A percentile compares a stretch with the other conserved stretches of the same genome.
Evolutionary conservation across 1,140 invertebrate species (phyloP).

Genomic region (Drosophila pseudoananassae): DNA sequence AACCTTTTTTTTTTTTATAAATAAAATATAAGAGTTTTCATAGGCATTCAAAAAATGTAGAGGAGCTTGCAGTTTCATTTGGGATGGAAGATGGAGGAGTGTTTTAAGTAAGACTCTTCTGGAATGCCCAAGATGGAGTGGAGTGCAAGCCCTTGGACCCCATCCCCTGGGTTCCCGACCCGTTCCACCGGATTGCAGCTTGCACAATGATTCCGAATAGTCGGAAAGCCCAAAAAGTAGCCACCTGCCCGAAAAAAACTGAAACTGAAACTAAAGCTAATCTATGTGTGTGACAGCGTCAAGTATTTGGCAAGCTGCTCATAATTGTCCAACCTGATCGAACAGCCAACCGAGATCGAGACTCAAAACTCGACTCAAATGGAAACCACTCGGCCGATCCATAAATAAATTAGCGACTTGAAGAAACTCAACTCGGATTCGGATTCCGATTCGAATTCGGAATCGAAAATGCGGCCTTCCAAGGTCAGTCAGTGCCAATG

Average conservation of each 20-base stretch:
- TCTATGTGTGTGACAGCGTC: conserved; percentile 6
- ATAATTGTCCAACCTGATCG: conserved; percentile 57
- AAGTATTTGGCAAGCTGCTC: conserved; percentile 71
- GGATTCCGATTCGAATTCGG: not conserved
- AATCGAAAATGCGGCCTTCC: conserved; percentile 13
- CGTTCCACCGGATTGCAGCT: conserved; percentile 11
- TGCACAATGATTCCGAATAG: conserved; percentile 34
- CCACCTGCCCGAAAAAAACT: conserved; percentile 1
- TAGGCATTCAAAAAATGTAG: conserved; percentile 74
- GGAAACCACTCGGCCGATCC: conserved; percentile 25
- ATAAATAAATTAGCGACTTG: conserved; percentile 79
- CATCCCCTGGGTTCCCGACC: not conserved
- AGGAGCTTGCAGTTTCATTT: not conserved
- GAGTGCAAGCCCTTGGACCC: too few relatives aligned
- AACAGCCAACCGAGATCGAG: conserved; percentile 29
- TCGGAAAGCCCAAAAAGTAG: conserved; percentile 22
- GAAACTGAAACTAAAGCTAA: not conserved
- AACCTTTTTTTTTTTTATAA: conserved; percentile 59
- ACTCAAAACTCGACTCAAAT: conserved; percentile 35
- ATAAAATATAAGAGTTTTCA: conserved; percentile 68
- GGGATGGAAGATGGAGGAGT: too few relatives aligned
- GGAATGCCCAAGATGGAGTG: too few relatives aligned
- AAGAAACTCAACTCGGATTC: conserved; percentile 30
- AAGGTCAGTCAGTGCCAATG: conserved; percentile 44
- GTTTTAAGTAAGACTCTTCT: not conserved